Evolutionary conservation across 2,888 invertebrate genomes (phyloP), one percentile per base, ranked within the genome.

Genomic region (Sesia apiformis): DNA sequence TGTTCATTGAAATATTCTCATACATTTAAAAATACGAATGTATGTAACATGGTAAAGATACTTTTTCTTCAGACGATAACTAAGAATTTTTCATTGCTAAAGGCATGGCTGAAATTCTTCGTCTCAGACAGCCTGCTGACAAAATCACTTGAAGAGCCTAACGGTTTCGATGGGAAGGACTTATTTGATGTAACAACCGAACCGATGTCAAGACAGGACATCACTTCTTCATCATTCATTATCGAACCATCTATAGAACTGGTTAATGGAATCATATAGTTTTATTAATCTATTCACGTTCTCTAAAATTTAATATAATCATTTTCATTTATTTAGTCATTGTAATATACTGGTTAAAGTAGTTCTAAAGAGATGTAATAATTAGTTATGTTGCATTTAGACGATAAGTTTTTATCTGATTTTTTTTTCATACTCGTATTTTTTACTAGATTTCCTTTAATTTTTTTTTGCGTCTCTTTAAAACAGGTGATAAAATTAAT

Each of bases 71-170:
- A 23, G 23, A 23, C 23, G 65, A 65, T 72, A 74, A 77, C 63
- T 50, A 67, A 65, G 72, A 70, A 75, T 80, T 83, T 87, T 70
- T 82, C 75, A 70, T 84, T 84, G 78, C 82, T 81, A 74, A 89
- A 90, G 90, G 90, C 90, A 70, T 90, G 90, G 90, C 90, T 89
- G 89, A 90, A 90, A 78, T 89, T 90, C 90, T 90, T 81, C 90
- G 85, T 89, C 74, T 90, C 90, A 76, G 90, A 90, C 75, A 78
- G 82, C 70, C 82, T 80, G 73, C 80, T 88, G 76, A 81, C 83
- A 79, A 85, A 90, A 74, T 81, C 81, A 71, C 71, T 86, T 68
- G 84, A 86, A 73, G 88, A 86, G 77, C 85, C 89, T 67, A 75
- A 81, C 67, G 87, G 90, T 88, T 87, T 87, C 72, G 74, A 78